Conservation (phyloP, 2,888 invertebrate species). For the Lutraria lutraria region DNA sequence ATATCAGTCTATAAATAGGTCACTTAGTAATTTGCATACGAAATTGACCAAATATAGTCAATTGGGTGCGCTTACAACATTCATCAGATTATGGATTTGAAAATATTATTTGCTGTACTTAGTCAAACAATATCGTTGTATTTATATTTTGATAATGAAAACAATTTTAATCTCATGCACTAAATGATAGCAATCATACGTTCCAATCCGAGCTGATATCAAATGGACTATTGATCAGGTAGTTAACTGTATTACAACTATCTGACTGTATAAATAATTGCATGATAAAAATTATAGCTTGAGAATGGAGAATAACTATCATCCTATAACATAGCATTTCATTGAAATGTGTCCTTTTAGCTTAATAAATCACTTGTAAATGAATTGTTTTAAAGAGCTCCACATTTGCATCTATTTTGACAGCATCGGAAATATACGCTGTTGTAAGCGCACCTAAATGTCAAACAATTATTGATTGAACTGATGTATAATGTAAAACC, state of each 20-base stretch:
- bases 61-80: constrained; percentile 47
- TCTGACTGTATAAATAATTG: too few relatives aligned
- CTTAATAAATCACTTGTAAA: not conserved
- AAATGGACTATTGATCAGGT: too few relatives aligned
- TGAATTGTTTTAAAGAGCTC: not conserved
- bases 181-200: too few relatives aligned
- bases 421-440: not conserved
- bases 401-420: not conserved
- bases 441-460: constrained; percentile 45
- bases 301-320: too few relatives aligned
- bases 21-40: constrained; percentile 68
- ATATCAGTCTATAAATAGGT: constrained; percentile 70
- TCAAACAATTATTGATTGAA: constrained; percentile 48
- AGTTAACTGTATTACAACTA: too few relatives aligned
- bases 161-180: too few relatives aligned
- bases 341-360: not conserved
- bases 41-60: constrained; percentile 64
- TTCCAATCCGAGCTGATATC: too few relatives aligned
- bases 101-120: too few relatives aligned
- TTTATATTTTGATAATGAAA: too few relatives aligned
- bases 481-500: constrained; percentile 41
- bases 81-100: not conserved
- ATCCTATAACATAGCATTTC: too few relatives aligned
- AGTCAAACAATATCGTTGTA: too few relatives aligned
- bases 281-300: too few relatives aligned